Evolutionary conservation across 2,888 invertebrate species (phyloP), one percentile per base, ranked within the genome.

Genomic region (Ormyrus pomaceus): DNA sequence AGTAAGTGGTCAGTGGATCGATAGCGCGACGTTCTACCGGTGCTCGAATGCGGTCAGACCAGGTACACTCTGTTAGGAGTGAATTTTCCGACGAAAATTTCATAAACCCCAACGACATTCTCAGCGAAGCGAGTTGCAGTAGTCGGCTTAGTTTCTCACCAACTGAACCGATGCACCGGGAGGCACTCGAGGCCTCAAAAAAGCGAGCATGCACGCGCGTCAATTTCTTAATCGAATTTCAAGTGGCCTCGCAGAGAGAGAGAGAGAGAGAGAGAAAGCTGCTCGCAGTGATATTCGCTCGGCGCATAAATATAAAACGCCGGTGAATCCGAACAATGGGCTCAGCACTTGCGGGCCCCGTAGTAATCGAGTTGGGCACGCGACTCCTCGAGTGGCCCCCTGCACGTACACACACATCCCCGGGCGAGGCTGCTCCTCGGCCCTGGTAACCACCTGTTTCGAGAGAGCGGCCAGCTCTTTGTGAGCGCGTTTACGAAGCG

Each of bases 361-460:
- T 87, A 90, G 88, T 90, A 90, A 90, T 90, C 88, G 90, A 90
- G 88, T 89, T 86, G 87, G 90, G 87, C 90, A 90, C 90, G 90
- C 90, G 90, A 90, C 90, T 89, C 89, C 87, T 89, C 85, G 85
- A 89, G 89, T 89, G 88, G 86, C 86, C 84, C 86, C 87, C 34
- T 3, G 34, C 34, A 34, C 34, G 34, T 34, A 19, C 19, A 85
- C 84, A 61, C 85, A 85, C 81, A 83, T 85, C 85, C 83, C 86
- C 82, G 73, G 83, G 83, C 84, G 82, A 83, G 82, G 83, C 84
- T 85, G 10, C 59, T 19, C 53, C 45, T 46, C 48, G 69, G 50
- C 84, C 82, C 86, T 88, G 86, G 85, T 89, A 89, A 89, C 90
- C 90, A 90, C 90, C 90, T 90, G 90, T 90, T 90, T 89, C 86